phyloP scores from a whole-genome alignment of 2,888 invertebrate genomes.

The Apoda limacodes region DNA sequence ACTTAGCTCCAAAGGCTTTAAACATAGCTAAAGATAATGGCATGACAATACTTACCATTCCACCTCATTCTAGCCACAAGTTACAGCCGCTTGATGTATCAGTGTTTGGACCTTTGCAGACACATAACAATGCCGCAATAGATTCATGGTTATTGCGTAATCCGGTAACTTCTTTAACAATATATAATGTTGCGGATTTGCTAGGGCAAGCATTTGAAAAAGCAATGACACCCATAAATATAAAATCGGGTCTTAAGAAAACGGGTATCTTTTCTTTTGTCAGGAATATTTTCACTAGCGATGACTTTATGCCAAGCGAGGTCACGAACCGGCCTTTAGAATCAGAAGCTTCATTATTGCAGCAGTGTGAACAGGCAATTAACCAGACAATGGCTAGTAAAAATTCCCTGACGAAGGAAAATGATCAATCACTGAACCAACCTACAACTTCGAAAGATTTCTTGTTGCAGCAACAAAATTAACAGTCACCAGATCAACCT shows the following conservation, averaged over 20 bases:
- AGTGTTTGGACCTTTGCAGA: slow-evolving; percentile 17
- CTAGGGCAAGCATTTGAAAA: slow-evolving; percentile 17
- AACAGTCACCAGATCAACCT: too few relatives aligned
- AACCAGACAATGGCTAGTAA: too few relatives aligned
- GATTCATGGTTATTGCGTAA: slow-evolving; percentile 19
- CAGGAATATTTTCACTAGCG: slow-evolving; percentile 8
- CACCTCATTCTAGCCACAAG: slow-evolving; percentile 18
- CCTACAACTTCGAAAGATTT: too few relatives aligned
- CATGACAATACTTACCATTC: slow-evolving; percentile 18
- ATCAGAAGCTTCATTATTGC: too few relatives aligned
- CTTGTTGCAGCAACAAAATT: too few relatives aligned
- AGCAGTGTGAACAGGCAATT: too few relatives aligned
- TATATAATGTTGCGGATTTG: slow-evolving; percentile 18
- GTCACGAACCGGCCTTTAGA: slow-evolving; percentile 11
- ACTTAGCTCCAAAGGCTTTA: slow-evolving; percentile 17
- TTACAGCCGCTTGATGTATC: slow-evolving; percentile 21
- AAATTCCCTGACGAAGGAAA: too few relatives aligned
- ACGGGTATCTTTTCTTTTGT: slow-evolving; percentile 11
- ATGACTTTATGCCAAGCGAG: slow-evolving; percentile 7
- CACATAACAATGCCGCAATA: slow-evolving; percentile 15
- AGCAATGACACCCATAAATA: slow-evolving; percentile 15
- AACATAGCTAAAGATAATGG: slow-evolving; percentile 17
- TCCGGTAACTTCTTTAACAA: slow-evolving; percentile 17
- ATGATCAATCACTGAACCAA: too few relatives aligned
- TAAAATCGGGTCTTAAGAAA: slow-evolving; percentile 11